phyloP scores from a whole-genome alignment of 2,113 vertebrate species.

The Oostethus manadensis region DNA sequence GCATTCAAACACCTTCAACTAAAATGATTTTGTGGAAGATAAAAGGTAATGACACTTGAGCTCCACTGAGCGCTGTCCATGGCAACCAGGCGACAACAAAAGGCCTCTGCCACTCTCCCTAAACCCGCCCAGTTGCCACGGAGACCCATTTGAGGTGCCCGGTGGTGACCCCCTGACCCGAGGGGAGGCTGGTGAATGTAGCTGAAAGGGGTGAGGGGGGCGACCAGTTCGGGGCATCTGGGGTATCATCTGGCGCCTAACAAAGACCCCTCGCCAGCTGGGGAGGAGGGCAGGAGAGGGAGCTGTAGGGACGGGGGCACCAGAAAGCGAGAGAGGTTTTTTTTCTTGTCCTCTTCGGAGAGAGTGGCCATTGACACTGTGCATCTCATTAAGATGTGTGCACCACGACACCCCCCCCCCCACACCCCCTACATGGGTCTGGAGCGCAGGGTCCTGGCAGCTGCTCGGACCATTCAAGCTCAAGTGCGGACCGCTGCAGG shows the following conservation, averaged over 20 bases:
- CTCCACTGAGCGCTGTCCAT: slow-evolving; percentile 30
- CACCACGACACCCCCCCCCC: slow-evolving; percentile 6
- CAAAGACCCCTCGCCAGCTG: slow-evolving; percentile 67
- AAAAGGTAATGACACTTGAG: neutral
- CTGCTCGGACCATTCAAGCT: slow-evolving; percentile 70
- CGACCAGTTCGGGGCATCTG: slow-evolving; percentile 69
- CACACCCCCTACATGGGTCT: slow-evolving; percentile 21
- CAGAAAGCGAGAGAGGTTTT: slow-evolving; percentile 46
- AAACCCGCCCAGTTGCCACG: slow-evolving; percentile 56
- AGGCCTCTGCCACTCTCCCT: slow-evolving; percentile 62
- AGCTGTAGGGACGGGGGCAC: slow-evolving; percentile 51
- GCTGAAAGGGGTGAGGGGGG: slow-evolving; percentile 49
- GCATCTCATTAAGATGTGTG: slow-evolving; percentile 68
- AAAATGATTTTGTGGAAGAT: neutral
- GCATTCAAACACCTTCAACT: neutral
- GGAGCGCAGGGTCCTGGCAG: slow-evolving; percentile 51
- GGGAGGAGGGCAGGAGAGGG: slow-evolving; percentile 64
- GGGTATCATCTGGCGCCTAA: slow-evolving; percentile 70
- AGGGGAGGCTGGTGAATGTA: slow-evolving; percentile 67
- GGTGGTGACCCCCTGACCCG: slow-evolving; percentile 67
- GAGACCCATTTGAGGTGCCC: slow-evolving; percentile 72
- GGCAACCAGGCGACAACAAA: slow-evolving; percentile 40
- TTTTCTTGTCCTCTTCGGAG: slow-evolving; percentile 70
- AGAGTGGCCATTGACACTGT: slow-evolving; percentile 73
- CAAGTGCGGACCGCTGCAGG: slow-evolving; percentile 67